These are phyloP conservation scores for Rhopalosiphum nymphaeae DNA, from an alignment of 2,888 invertebrate species.

Conservation along the genomic window DNA sequence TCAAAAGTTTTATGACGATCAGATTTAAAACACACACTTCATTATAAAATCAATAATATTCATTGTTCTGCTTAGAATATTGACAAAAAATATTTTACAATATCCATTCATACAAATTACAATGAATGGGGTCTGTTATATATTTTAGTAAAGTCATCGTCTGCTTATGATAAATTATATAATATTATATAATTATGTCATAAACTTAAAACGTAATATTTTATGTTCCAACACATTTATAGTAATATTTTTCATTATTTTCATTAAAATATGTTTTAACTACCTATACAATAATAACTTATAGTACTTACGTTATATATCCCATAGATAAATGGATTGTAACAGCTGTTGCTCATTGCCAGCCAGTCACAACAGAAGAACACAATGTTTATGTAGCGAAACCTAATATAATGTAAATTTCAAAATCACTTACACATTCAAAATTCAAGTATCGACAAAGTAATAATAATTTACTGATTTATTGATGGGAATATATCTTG, in stretches of 20 bases:
- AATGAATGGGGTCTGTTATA: neutral
- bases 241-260: neutral
- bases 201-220: slow-evolving; percentile 6
- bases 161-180: neutral
- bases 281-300: neutral
- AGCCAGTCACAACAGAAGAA: slow-evolving; percentile 91
- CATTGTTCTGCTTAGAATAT: no score
- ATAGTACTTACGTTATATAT: slow-evolving; percentile 83
- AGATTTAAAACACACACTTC: no score
- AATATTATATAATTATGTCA: neutral
- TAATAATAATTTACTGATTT: slow-evolving; percentile 74
- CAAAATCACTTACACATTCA: neutral
- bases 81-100: neutral
- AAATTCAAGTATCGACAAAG: neutral
- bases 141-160: neutral
- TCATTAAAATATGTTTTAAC: neutral
- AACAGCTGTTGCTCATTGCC: slow-evolving; percentile 91
- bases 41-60: no score
- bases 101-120: neutral
- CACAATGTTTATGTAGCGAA: slow-evolving; percentile 85
- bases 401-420: slow-evolving; percentile 72
- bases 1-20: no score
- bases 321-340: slow-evolving; percentile 91
- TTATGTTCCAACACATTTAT: neutral
- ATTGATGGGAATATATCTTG: slow-evolving; percentile 79